Percentiles rank a stretch among this genome's conserved stretches.
phyloP scores from a whole-genome alignment of 1,140 invertebrate species.

The Chironomus striatipennis region DNA sequence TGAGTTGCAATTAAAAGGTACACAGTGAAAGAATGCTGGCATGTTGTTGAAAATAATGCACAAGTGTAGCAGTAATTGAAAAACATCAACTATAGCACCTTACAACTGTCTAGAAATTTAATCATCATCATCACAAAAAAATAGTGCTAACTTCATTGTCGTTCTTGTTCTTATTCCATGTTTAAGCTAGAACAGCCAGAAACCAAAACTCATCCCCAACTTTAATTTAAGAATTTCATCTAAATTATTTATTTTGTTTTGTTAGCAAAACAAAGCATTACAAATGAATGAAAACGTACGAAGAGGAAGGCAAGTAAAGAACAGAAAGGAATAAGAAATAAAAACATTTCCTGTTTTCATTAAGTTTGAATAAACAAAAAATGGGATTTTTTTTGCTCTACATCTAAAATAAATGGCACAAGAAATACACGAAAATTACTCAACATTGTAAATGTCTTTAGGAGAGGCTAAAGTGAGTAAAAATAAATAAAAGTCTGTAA shows the following conservation, averaged over 20 bases:
- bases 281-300: too few species aligned
- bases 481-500: neutral
- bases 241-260: neutral
- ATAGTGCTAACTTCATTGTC: too few species aligned
- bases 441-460: too few species aligned
- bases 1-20: too few species aligned
- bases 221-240: neutral
- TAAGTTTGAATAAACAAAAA: neutral
- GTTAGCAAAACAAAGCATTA: neutral
- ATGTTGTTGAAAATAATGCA: too few species aligned
- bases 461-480: neutral
- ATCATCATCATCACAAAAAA: too few species aligned
- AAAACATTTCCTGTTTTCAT: slow-evolving; percentile 13
- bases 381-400: neutral
- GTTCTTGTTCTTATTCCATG: neutral
- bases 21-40: too few species aligned
- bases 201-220: neutral
- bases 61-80: too few species aligned
- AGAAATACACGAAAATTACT: neutral
- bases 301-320: too few species aligned
- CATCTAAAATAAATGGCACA: neutral
- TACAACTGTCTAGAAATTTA: too few species aligned
- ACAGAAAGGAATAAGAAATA: too few species aligned
- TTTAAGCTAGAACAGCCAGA: neutral
- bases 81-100: too few species aligned